Percentiles rank a stretch among this genome's conserved stretches.
phyloP scores from a whole-genome alignment of 2,113 vertebrate genomes.

The Notothenia coriiceps region DNA sequence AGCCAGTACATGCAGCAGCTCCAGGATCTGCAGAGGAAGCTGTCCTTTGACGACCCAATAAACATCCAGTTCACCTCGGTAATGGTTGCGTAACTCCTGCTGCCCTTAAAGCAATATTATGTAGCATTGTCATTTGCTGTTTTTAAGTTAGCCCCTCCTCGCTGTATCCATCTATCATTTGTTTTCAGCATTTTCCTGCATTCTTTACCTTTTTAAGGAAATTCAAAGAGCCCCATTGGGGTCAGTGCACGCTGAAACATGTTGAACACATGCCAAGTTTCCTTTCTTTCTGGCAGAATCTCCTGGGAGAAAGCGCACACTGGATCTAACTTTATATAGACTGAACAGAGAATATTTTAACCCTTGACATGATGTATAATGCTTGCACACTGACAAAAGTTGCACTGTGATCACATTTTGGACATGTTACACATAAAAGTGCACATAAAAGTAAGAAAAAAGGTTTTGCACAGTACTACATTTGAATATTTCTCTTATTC shows the following conservation, averaged over 20 bases:
- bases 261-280: background rate
- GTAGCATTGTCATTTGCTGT: too few species aligned
- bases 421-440: background rate
- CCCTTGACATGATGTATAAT: too few species aligned
- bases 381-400: background rate
- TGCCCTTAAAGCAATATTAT: background rate
- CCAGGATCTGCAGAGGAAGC: constrained; percentile 82
- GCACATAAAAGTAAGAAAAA: background rate
- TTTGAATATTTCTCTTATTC: too few species aligned
- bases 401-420: background rate
- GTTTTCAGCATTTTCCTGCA: too few species aligned
- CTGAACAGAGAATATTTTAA: background rate
- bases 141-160: too few species aligned
- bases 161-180: too few species aligned
- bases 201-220: too few species aligned
- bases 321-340: background rate
- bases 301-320: background rate
- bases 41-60: constrained; percentile 89
- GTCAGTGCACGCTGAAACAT: background rate
- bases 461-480: too few species aligned
- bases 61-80: constrained; percentile 98
- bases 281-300: background rate
- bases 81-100: constrained; percentile 16
- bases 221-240: too few species aligned
- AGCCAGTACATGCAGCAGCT: constrained; percentile 82